phyloP scores from a whole-genome alignment of 2,113 vertebrate genomes.

The Alouatta palliata region DNA sequence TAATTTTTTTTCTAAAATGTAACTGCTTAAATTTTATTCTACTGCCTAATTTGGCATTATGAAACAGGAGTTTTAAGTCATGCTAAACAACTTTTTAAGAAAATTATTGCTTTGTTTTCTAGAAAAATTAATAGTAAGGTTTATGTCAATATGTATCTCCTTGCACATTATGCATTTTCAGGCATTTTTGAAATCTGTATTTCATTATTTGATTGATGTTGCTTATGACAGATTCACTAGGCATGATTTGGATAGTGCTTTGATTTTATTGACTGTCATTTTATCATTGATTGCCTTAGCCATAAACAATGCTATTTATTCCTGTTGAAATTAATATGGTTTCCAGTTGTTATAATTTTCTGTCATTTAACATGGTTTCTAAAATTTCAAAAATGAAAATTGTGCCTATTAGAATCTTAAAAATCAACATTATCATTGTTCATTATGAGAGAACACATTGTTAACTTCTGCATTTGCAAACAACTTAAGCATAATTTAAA shows the following conservation, averaged over 20 bases:
- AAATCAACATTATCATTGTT: not conserved
- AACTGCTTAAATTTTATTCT: not conserved
- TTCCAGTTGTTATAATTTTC: not conserved
- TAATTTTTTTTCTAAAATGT: not conserved
- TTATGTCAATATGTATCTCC: not conserved
- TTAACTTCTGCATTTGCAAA: not conserved
- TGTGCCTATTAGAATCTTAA: not conserved
- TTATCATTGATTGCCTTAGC: not conserved
- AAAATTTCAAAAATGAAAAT: not conserved
- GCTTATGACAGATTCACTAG: constrained; percentile 8
- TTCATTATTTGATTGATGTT: not conserved
- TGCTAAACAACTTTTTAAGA: not conserved
- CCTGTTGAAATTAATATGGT: not conserved
- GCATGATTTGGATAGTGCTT: not conserved
- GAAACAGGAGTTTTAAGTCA: not conserved
- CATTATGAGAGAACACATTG: not conserved
- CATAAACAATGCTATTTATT: not conserved
- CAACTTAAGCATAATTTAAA: not conserved
- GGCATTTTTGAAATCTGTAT: not conserved
- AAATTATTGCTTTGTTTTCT: not conserved
- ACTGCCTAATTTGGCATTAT: not conserved
- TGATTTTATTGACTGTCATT: constrained; percentile 1
- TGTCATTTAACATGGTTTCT: not conserved
- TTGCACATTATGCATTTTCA: not conserved
- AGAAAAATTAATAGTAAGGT: not conserved